Percentiles rank a stretch among this genome's conserved stretches.
Evolutionary conservation across 2,113 vertebrate genomes (phyloP).

Genomic region (Nibea coibor): DNA sequence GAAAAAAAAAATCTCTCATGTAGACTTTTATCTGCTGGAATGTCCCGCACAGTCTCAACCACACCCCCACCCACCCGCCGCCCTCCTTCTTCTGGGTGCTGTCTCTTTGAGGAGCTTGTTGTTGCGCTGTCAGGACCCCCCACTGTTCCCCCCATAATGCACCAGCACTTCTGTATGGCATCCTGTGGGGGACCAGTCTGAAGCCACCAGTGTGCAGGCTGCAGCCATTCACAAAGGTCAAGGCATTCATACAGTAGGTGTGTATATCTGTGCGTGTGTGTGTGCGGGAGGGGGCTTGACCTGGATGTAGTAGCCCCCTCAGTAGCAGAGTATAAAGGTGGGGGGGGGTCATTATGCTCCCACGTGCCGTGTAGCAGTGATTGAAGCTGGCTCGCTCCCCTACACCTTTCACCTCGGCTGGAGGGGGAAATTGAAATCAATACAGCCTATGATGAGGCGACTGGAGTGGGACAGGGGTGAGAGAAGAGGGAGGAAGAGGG

Average conservation of each 20-base stretch:
- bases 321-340: slow-evolving; percentile 38
- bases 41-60: slow-evolving; percentile 23
- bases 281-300: slow-evolving; percentile 42
- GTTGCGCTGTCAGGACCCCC: slow-evolving; percentile 54
- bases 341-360: slow-evolving; percentile 56
- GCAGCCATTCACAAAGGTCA: slow-evolving; percentile 29
- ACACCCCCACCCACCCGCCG: not conserved
- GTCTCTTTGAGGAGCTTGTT: slow-evolving; percentile 53
- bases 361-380: slow-evolving; percentile 45
- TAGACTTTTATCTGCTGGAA: slow-evolving; percentile 42
- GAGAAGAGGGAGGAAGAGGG: not conserved
- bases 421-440: slow-evolving; percentile 78
- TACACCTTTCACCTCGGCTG: slow-evolving; percentile 67
- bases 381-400: slow-evolving; percentile 60
- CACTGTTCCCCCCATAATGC: slow-evolving; percentile 58
- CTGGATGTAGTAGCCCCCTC: slow-evolving; percentile 60
- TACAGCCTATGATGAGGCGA: slow-evolving; percentile 75
- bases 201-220: slow-evolving; percentile 20
- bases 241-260: slow-evolving; percentile 12
- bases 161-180: slow-evolving; percentile 36
- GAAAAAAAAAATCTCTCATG: slow-evolving; percentile 2
- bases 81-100: not conserved
- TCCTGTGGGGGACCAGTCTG: slow-evolving; percentile 31
- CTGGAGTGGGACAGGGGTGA: slow-evolving; percentile 53
- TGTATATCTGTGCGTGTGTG: not conserved